Evolutionary conservation across 2,888 invertebrate species (phyloP).

Genomic region (Sesamia inferens): DNA sequence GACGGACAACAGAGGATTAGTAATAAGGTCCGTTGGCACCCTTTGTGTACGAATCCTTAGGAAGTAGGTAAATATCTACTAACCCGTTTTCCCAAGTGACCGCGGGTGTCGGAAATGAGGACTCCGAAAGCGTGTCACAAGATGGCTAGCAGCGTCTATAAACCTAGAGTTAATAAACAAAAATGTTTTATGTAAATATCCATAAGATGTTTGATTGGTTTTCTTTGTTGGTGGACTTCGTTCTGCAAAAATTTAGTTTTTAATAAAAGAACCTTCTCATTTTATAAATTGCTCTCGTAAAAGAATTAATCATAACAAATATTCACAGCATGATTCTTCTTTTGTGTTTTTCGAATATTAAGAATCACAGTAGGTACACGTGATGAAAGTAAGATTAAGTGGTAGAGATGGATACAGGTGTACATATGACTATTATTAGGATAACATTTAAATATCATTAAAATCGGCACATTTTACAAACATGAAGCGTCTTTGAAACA

Average conservation of each 20-base stretch:
- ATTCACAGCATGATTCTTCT: no score
- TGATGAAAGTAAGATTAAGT: no score
- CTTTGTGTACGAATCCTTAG: not conserved
- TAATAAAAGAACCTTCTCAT: not conserved
- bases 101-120: conserved; percentile 5
- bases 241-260: not conserved
- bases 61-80: not conserved
- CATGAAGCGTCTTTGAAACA: not conserved
- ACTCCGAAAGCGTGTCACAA: not conserved
- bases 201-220: not conserved
- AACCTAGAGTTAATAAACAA: not conserved
- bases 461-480: not conserved
- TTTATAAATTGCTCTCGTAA: no score
- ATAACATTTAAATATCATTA: no score
- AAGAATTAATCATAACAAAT: no score
- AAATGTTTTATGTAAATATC: not conserved
- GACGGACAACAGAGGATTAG: not conserved
- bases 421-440: no score
- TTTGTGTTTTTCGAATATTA: no score
- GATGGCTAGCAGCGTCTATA: not conserved
- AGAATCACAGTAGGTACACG: no score
- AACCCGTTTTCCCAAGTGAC: not conserved
- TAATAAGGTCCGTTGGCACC: not conserved
- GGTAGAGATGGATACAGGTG: no score
- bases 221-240: not conserved